These are phyloP conservation scores for Trichonephila clavipes DNA, from an alignment of 1,140 invertebrate genomes.

Conservation along the genomic window DNA sequence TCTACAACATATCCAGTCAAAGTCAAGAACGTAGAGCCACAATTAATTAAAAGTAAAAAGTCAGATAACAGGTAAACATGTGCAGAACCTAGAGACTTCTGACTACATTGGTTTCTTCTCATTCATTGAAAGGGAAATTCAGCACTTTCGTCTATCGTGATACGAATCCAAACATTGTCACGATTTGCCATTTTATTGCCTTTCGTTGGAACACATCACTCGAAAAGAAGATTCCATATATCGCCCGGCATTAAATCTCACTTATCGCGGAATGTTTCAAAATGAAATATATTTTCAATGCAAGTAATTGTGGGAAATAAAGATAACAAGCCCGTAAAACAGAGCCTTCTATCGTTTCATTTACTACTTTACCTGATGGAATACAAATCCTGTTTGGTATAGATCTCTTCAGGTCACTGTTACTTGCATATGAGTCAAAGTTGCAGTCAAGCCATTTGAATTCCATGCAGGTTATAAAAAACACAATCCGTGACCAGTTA, in stretches of 20 bases:
- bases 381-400: neutral
- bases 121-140: neutral
- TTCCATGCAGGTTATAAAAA: neutral
- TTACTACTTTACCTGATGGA: neutral
- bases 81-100: neutral
- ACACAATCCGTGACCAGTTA: neutral
- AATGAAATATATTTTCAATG: slow-evolving; percentile 14
- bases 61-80: neutral
- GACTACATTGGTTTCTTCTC: neutral
- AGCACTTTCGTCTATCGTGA: neutral
- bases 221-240: neutral
- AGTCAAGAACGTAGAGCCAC: neutral
- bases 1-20: neutral
- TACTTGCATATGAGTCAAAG: neutral
- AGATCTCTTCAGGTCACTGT: slow-evolving; percentile 1
- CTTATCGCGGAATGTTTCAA: neutral
- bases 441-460: neutral
- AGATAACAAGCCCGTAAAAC: neutral
- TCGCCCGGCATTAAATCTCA: neutral
- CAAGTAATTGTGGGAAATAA: neutral
- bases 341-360: neutral
- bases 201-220: neutral
- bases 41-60: neutral
- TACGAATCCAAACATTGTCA: neutral
- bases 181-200: neutral